Conservation (phyloP, 2,113 vertebrate species). For the Diadophis punctatus region DNA sequence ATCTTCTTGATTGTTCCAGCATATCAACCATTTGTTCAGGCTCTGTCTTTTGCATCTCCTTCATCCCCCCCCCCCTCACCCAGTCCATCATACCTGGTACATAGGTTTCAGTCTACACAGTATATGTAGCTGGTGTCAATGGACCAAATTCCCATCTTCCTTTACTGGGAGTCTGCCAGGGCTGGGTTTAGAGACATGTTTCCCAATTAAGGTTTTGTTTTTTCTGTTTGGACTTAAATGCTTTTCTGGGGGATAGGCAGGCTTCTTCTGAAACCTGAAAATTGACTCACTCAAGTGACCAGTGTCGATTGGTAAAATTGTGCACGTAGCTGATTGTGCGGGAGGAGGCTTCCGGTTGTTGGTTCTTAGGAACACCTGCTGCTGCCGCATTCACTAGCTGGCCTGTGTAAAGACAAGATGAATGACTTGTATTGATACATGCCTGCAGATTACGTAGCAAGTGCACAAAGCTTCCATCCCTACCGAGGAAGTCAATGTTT, state of each 20-base stretch:
- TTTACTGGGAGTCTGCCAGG: background rate
- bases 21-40: background rate
- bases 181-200: constrained; percentile 7
- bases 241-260: constrained; percentile 37
- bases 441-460: accelerated
- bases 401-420: accelerated
- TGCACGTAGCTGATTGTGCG: background rate
- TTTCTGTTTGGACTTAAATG: constrained; percentile 14
- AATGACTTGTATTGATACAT: background rate
- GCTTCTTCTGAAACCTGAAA: constrained; percentile 51
- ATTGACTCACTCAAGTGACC: constrained; percentile 46
- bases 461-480: accelerated
- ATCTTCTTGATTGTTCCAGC: background rate
- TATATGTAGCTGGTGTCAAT: background rate
- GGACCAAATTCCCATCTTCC: background rate
- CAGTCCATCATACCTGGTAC: background rate
- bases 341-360: background rate
- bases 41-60: background rate
- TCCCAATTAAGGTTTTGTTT: constrained; percentile 19
- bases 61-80: accelerated
- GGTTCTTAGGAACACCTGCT: background rate
- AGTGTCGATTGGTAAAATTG: constrained; percentile 25
- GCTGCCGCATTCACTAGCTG: accelerated
- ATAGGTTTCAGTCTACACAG: background rate
- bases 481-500: background rate